These are phyloP conservation scores for Athripsodes cinereus DNA, from an alignment of 2,888 invertebrate genomes.

Conservation along the genomic window DNA sequence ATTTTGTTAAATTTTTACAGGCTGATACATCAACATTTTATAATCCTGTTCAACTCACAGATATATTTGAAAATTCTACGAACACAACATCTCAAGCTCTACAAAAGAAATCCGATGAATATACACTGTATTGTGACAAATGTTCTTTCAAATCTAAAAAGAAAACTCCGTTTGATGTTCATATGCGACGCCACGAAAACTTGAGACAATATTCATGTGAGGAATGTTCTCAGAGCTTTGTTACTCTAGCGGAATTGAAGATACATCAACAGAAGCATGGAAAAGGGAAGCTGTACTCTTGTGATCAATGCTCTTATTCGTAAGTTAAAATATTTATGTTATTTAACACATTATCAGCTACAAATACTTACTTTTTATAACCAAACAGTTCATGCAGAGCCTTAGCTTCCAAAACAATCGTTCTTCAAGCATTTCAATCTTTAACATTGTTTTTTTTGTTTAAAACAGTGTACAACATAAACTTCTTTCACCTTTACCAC, in stretches of 20 bases:
- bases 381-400: no score
- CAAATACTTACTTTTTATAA: no score
- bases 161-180: slow-evolving; percentile 22
- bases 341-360: no score
- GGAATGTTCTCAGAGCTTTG: slow-evolving; percentile 15
- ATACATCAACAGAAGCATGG: slow-evolving; percentile 19
- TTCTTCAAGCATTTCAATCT: no score
- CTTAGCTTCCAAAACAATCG: no score
- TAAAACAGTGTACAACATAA: no score
- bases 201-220: slow-evolving; percentile 14
- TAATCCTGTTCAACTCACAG: neutral
- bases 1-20: neutral
- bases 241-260: slow-evolving; percentile 19
- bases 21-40: neutral
- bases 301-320: slow-evolving; percentile 20
- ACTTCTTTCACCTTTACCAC: no score
- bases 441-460: no score
- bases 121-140: slow-evolving; percentile 20
- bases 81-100: neutral
- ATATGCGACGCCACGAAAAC: slow-evolving; percentile 18
- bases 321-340: no score
- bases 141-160: slow-evolving; percentile 23
- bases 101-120: neutral
- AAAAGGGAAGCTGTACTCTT: slow-evolving; percentile 7
- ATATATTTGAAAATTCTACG: neutral